Evolutionary conservation across 1,140 invertebrate genomes (phyloP), one percentile per base, ranked within the genome.

Genomic region (Kradibia gibbosae): DNA sequence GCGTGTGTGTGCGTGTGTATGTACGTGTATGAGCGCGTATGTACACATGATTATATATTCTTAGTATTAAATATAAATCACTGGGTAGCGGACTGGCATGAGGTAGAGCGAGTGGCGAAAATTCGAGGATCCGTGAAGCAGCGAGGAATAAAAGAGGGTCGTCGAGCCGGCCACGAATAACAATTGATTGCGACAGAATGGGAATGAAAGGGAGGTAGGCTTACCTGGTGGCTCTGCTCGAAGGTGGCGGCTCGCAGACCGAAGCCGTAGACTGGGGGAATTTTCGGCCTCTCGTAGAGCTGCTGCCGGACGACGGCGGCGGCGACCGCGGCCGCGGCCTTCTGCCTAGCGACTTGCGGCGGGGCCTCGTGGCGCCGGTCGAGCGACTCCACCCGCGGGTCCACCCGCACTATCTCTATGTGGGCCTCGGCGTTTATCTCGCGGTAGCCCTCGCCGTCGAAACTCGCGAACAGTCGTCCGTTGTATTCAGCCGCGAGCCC

Each of bases 401-500:
- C 86, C 20, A 87, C 84, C 0, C 84, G 78, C 0, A 87, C 85
- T 3, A 87, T 81, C 67, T 87, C 86, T 17, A 88, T 80, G 31
- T 85, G 81, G 22, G 83, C 60, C n/a, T 76, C 72, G 31, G 86
- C 70, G 1, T 84, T 36, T 13, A 88, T 84, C 67, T 89, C 85
- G 0, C 76, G 83, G 45, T 89, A 87, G 3, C 85, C 83, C 20
- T 77, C 31, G 20, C 83, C 85, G 39, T 89, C 86, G 0, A 87
- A 71, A 25, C 84, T 90, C 2, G 84, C 83, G 50, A 87, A 89
- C 22, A 83, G 85, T 13, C 83, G 83, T 1, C 87, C 87, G 45
- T 86, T 74, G 70, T 87, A 88, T 72, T 89, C 88, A 0, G 81
- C 80, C 17, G 85, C 89, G 0, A 88, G n/a, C 25, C 89, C 89